These are phyloP conservation scores for Catonia carolina DNA, from an alignment of 2,888 invertebrate genomes.

Conservation along the genomic window DNA sequence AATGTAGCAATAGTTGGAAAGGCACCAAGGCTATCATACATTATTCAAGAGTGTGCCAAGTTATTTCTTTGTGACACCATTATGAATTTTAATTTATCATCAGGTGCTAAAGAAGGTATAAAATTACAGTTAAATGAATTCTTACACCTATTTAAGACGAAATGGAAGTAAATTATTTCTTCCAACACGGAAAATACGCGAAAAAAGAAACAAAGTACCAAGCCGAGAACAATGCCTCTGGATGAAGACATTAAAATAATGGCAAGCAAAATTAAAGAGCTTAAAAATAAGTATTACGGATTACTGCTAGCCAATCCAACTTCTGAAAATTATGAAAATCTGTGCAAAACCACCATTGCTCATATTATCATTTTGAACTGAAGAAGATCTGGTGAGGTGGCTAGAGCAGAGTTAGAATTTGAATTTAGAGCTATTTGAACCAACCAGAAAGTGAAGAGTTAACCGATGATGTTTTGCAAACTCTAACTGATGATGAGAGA, in stretches of 20 bases:
- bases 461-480: not conserved
- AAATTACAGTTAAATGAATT: conserved; percentile 6
- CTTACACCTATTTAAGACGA: not conserved
- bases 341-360: not conserved
- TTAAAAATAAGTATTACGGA: not conserved
- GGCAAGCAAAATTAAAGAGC: not conserved
- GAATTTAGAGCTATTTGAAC: not conserved
- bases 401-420: not conserved
- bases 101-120: not conserved
- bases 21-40: not conserved
- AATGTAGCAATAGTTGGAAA: not conserved
- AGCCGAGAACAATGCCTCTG: not conserved
- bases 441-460: not conserved
- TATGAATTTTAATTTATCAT: not conserved
- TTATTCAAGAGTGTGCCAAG: not conserved
- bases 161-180: conserved; percentile 16
- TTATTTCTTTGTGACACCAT: not conserved
- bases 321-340: not conserved
- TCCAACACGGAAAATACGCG: conserved; percentile 6
- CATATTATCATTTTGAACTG: conserved; percentile 1
- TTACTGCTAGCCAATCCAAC: not conserved
- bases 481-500: not conserved
- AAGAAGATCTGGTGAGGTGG: not conserved
- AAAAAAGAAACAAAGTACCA: not conserved
- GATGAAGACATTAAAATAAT: conserved; percentile 12